Evolutionary conservation across 2,888 invertebrate species (phyloP), one percentile per base, ranked within the genome.

Genomic region (Morpho deidamia): DNA sequence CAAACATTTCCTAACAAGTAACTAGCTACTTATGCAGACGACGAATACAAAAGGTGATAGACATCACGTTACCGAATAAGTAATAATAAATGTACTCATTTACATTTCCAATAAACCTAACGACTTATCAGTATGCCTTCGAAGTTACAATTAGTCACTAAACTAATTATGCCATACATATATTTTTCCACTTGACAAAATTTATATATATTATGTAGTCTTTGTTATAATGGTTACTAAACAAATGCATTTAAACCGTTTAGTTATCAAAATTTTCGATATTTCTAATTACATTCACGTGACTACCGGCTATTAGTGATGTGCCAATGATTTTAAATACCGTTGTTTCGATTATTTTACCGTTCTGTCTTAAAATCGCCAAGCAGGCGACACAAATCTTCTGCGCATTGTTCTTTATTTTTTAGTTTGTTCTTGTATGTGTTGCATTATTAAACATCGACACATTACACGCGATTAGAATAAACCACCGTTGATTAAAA

Each of bases 401-500:
- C 39, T 44, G n/a, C 11, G 51, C 46, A 53, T 53, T 46, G 46
- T 39, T 46, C 39, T 46, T 39, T 32, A 23, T 38, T 11, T 38
- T 46, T 39, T 12, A 46, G n/a, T n/a, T n/a, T n/a, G n/a, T n/a
- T n/a, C n/a, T n/a, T n/a, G n/a, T n/a, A n/a, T n/a, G n/a, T 38
- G 42, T 50, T 37, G 50, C 66, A 66, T 67, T 66, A 60, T 63
- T 62, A 52, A 62, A 55, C 59, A 59, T 76, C 70, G 67, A 67
- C 73, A 73, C 69, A 69, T 63, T 67, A 75, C 69, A 82, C 83
- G 82, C 81, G 83, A 68, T 63, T 51, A 63, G 82, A 83, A 85
- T 83, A 65, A 71, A 69, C 64, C 60, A 52, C 49, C 60, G 61
- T 65, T 67, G 23, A 14, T 60, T 64, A 37, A 61, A 69, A 70